A percentile compares a stretch with the other conserved stretches of the same genome.
phyloP scores from a whole-genome alignment of 2,888 invertebrate genomes.

The Meganola albula region DNA sequence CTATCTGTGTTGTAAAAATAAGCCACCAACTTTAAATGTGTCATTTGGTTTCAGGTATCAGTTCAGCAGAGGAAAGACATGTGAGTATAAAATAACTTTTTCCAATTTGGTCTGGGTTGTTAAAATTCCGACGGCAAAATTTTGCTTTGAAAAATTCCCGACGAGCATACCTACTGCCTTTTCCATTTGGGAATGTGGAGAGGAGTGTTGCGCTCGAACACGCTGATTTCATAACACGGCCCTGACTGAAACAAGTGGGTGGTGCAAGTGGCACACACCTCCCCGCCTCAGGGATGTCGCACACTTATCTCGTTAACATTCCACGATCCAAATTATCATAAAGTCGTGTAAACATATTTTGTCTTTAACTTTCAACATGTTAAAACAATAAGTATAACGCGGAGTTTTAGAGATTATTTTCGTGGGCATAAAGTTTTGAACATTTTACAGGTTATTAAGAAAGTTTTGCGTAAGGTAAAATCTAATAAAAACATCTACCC shows the following conservation, averaged over 20 bases:
- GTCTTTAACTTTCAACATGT: no score
- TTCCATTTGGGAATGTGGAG: conserved; percentile 66
- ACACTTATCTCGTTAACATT: conserved; percentile 6
- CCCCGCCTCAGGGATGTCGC: conserved; percentile 37
- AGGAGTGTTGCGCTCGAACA: conserved; percentile 72
- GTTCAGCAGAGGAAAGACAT: conserved; percentile 75
- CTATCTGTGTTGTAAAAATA: conserved; percentile 4
- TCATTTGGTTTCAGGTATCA: conserved; percentile 64
- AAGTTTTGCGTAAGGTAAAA: no score
- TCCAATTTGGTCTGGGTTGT: conserved; percentile 51
- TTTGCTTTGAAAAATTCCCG: conserved; percentile 64
- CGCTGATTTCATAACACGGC: conserved; percentile 77
- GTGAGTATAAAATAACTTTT: conserved; percentile 66
- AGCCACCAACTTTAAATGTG: conserved; percentile 18
- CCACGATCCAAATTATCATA: background rate
- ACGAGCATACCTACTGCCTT: conserved; percentile 49
- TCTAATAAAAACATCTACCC: no score
- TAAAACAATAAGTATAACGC: no score
- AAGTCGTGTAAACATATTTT: background rate
- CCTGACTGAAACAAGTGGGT: conserved; percentile 72
- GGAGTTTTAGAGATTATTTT: no score
- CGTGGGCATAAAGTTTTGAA: no score
- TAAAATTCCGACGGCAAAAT: conserved; percentile 56
- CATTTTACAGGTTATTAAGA: no score
- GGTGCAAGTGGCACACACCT: conserved; percentile 64